Evolutionary conservation across 23 tunicate species (phyloP), one percentile per base, ranked within the genome.

Genomic region (Halocynthia roretzi): DNA sequence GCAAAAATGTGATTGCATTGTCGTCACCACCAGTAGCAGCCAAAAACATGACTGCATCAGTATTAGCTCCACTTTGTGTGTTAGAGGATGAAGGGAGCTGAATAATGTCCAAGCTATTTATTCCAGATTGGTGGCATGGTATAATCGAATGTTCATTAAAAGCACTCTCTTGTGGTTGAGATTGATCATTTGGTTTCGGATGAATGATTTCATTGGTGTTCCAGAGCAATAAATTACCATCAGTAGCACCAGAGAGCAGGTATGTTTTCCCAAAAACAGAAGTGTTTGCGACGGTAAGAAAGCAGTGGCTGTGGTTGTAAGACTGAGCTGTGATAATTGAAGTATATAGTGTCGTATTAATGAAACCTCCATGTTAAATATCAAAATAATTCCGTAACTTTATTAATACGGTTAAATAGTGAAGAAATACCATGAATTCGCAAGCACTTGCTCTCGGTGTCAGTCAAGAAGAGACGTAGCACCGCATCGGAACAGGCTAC

Each of bases 1-100:
- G 6, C 51, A 54, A 7, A 70, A 86, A 14, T 18, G 54, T 55
- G 21, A 92, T 70, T 31, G 87, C 71, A 51, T 92, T 92, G 56
- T 92, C 98, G 72, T 92, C 98, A 5, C 98, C 98, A 10, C 98
- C 98, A 40, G 87, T 82, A 0, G 80, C 98, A 20, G 82, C 14
- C 9, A 86, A 61, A 64, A 53, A n/a, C 44, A 31, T 31, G 44
- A n/a, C n/a, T n/a, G n/a, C n/a, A n/a, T n/a, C n/a, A n/a, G n/a
- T n/a, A n/a, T n/a, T n/a, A n/a, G 44, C 44, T 31, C 44, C 44
- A 31, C 44, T 31, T 31, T 31, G 44, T 0, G 44, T 31, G 44
- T 31, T 31, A 31, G n/a, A n/a, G n/a, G n/a, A n/a, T n/a, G n/a
- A n/a, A 31, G 44, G 44, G 44, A 31, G 44, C 4, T 31, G 44